These are phyloP conservation scores for Mormyrus iriodes DNA, from an alignment of 2,113 vertebrate genomes.

Conservation along the genomic window DNA sequence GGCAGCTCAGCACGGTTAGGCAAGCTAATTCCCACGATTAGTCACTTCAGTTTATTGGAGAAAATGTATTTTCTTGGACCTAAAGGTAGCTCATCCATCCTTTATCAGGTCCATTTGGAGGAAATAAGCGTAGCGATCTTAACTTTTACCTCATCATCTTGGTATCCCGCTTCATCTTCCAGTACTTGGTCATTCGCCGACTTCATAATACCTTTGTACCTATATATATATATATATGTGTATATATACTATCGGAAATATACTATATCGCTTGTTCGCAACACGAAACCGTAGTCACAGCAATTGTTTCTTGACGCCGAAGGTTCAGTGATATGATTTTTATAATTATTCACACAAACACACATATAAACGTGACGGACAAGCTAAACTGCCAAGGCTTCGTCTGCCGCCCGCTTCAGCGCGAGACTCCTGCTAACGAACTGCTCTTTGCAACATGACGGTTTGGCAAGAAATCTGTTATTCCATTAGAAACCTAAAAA, in stretches of 20 bases:
- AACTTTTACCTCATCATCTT: constrained; percentile 80
- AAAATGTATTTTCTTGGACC: neutral
- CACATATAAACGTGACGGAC: neutral
- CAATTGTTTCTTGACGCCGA: neutral
- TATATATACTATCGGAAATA: neutral
- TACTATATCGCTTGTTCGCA: neutral
- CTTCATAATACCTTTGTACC: constrained; percentile 65
- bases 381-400: neutral
- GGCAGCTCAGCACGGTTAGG: neutral
- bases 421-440: neutral
- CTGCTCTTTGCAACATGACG: neutral
- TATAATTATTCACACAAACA: neutral
- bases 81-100: neutral
- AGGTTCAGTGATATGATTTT: neutral
- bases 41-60: neutral
- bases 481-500: neutral
- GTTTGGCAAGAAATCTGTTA: neutral
- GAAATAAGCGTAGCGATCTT: neutral
- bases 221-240: neutral
- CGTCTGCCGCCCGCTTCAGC: neutral
- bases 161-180: constrained; percentile 69
- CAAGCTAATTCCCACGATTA: neutral
- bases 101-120: neutral
- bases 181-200: constrained; percentile 78
- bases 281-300: neutral